Evolutionary conservation across 2,113 vertebrate species (phyloP).

Genomic region (Psammodynastes pulverulentus): DNA sequence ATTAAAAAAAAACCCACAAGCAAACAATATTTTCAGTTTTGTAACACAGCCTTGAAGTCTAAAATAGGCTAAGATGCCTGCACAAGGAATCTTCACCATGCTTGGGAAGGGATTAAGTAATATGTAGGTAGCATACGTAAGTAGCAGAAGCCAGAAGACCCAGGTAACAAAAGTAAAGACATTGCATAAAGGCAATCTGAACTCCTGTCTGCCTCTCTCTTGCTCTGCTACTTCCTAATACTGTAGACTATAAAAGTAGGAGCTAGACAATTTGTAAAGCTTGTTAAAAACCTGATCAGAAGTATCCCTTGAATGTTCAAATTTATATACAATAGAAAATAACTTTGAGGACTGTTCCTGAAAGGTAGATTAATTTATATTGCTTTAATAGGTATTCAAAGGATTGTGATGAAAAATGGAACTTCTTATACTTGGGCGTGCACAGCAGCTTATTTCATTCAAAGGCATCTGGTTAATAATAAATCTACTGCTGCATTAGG

Average conservation of each 20-base stretch:
- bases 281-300: not conserved
- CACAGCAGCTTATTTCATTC: conserved; percentile 3
- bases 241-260: not conserved
- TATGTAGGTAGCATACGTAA: not conserved
- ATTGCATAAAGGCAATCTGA: not conserved
- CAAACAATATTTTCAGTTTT: not conserved
- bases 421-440: not conserved
- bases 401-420: not conserved
- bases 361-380: conserved; percentile 11
- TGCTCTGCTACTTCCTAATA: not conserved
- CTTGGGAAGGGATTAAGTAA: not conserved
- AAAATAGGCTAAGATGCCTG: not conserved
- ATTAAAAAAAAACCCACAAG: not conserved
- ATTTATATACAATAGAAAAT: conserved; percentile 25
- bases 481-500: not conserved
- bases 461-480: not conserved
- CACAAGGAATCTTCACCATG: not conserved
- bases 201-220: not conserved
- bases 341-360: conserved; percentile 29
- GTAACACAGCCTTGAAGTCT: not conserved
- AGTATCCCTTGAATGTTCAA: not conserved
- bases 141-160: not conserved
- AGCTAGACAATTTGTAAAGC: conserved; percentile 26
- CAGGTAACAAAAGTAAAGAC: not conserved
- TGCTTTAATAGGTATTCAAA: conserved; percentile 12